Conservation (phyloP, 1,140 invertebrate genomes). For the Babylonia areolata region DNA sequence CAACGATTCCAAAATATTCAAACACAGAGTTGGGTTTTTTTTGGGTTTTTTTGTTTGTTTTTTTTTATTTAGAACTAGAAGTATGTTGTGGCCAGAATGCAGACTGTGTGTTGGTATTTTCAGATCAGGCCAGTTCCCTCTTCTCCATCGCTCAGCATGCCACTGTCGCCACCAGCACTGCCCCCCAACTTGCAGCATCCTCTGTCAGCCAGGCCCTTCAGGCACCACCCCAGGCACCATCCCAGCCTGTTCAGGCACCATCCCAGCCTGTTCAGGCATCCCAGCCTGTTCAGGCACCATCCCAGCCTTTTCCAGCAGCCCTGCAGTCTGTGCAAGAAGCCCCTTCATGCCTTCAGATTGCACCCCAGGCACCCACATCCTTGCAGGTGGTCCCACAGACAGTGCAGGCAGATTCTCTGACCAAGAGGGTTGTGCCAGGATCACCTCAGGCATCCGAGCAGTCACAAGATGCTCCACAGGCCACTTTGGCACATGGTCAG, state of each 20-base stretch:
- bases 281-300: neutral
- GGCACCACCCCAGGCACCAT: neutral
- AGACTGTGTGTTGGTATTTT: too few species aligned
- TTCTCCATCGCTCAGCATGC: slow-evolving; percentile 19
- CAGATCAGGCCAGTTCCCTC: slow-evolving; percentile 29
- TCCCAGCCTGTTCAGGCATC: neutral
- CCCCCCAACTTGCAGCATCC: neutral
- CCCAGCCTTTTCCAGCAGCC: neutral
- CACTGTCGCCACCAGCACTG: neutral
- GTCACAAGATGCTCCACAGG: too few species aligned
- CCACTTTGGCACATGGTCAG: too few species aligned
- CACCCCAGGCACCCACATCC: too few species aligned
- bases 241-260: neutral
- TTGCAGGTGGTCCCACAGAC: neutral
- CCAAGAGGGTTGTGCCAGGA: too few species aligned
- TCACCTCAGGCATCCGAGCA: too few species aligned
- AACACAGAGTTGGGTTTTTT: too few species aligned
- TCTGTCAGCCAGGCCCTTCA: neutral
- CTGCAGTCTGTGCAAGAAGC: neutral
- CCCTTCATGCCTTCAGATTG: neutral
- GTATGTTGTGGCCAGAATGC: too few species aligned
- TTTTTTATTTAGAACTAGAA: too few species aligned
- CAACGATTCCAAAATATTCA: too few species aligned
- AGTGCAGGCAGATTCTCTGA: too few species aligned
- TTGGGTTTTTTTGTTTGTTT: too few species aligned